phyloP scores from a whole-genome alignment of 2,888 invertebrate species.

The Mermis nigrescens region DNA sequence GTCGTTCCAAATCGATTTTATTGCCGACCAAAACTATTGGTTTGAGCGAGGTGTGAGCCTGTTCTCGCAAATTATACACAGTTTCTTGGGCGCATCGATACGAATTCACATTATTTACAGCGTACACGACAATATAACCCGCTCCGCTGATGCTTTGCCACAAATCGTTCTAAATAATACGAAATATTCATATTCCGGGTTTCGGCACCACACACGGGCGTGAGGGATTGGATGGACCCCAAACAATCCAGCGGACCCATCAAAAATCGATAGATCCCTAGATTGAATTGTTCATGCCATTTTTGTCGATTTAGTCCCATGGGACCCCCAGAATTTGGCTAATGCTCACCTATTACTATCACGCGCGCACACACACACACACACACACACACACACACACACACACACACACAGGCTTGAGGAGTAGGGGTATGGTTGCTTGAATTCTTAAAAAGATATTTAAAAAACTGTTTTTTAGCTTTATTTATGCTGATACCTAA shows the following conservation, averaged over 20 bases:
- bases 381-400: too few species aligned
- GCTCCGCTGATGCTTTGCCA: conserved; percentile 53
- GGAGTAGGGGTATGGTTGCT: too few species aligned
- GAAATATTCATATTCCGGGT: neutral
- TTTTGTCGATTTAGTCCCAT: neutral
- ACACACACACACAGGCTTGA: too few species aligned
- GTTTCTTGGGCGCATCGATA: conserved; percentile 63
- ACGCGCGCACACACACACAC: too few species aligned
- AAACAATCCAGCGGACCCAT: neutral
- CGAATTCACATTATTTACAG: conserved; percentile 71
- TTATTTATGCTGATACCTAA: too few species aligned
- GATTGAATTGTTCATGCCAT: neutral
- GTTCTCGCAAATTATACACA: conserved; percentile 45
- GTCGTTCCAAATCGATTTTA: conserved; percentile 34
- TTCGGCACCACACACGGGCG: too few species aligned
- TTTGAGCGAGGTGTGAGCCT: conserved; percentile 36
- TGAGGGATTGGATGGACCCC: conserved; percentile 4
- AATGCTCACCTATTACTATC: too few species aligned
- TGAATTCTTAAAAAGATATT: too few species aligned
- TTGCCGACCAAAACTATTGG: conserved; percentile 34
- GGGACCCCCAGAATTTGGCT: too few species aligned
- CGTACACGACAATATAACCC: conserved; percentile 70
- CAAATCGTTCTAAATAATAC: conserved; percentile 47
- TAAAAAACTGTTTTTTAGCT: too few species aligned
- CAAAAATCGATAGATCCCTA: too few species aligned